Evolutionary conservation across 2,888 invertebrate species (phyloP).

Genomic region (Linyphia triangularis): DNA sequence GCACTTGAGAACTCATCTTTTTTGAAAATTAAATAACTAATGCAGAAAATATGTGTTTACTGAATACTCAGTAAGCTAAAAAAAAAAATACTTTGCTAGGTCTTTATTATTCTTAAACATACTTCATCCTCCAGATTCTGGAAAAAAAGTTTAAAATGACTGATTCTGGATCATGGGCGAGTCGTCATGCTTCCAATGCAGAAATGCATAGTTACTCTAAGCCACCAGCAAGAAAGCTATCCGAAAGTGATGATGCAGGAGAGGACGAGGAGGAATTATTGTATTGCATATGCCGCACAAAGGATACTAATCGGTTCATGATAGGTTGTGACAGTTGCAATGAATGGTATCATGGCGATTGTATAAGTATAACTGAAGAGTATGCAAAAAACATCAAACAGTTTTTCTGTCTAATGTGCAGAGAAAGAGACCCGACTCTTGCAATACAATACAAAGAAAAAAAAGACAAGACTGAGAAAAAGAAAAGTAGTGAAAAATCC

Average conservation of each 20-base stretch:
- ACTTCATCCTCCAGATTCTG: constrained; percentile 86
- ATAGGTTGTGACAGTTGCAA: constrained; percentile 99
- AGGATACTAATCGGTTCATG: constrained; percentile 97
- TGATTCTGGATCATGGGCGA: neutral
- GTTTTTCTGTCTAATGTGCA: constrained; percentile 87
- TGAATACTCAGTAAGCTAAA: too few relatives aligned
- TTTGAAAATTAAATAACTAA: too few relatives aligned
- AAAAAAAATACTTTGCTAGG: too few relatives aligned
- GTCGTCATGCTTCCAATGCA: constrained; percentile 5
- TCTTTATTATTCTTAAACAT: too few relatives aligned
- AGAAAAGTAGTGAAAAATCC: constrained; percentile 74
- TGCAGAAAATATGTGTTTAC: too few relatives aligned
- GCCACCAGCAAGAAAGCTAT: constrained; percentile 19
- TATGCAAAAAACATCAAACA: constrained; percentile 95
- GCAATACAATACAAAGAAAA: constrained; percentile 80
- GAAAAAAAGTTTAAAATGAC: constrained; percentile 78
- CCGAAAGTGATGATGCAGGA: constrained; percentile 31
- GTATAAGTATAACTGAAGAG: constrained; percentile 95
- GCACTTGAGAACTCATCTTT: too few relatives aligned
- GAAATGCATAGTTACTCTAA: constrained; percentile 69
- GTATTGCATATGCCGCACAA: constrained; percentile 96
- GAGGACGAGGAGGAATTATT: constrained; percentile 78
- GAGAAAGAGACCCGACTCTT: constrained; percentile 89
- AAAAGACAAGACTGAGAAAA: constrained; percentile 77
- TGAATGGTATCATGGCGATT: constrained; percentile 99